Evolutionary conservation across 1,140 invertebrate genomes (phyloP), one percentile per base, ranked within the genome.

Genomic region (Monomorium pharaonis): DNA sequence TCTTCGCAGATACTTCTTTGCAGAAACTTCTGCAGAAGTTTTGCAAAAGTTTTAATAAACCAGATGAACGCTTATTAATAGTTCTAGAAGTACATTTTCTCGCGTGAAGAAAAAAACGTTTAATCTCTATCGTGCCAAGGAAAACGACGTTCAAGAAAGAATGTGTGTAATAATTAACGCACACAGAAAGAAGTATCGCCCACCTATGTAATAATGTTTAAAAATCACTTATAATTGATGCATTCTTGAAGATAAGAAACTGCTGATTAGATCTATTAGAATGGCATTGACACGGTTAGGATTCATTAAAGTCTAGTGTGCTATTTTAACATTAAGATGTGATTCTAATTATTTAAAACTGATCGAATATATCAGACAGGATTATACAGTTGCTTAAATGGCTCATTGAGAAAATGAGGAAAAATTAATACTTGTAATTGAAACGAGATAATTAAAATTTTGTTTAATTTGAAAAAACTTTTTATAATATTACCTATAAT

Each of bases 71-170:
- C 12, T 74, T 74, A 74, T 37, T 74, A 58, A 56, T 74, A 56
- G 6, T 42, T 49, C n/a, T n/a, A 56, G 12, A 74, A 56, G 56
- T 56, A 24, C 49, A 12, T 69, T 30, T 49, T n/a, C 60, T 49
- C 60, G n/a, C 0, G 1, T 51, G 24, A 78, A 49, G 56, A 58
- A 24, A 37, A 60, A 58, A 24, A n/a, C n/a, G 21, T 77, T 65
- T 63, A 51, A 65, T 54, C 14, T 33, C 12, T n/a, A 51, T 14
- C 27, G 60, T 69, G 62, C 33, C 27, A 80, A 80, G 77, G 77
- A 80, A 80, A 80, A 80, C 77, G 12, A 54, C 76, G 18, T 47
- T 67, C 27, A 12, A 80, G 42, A 51, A 65, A 33, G 30, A 69
- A 69, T 49, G 33, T 42, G 14, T 42, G 1, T 30, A 49, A 10